These are phyloP conservation scores for Melieria omissa DNA, from an alignment of 2,888 invertebrate species.

Conservation along the genomic window DNA sequence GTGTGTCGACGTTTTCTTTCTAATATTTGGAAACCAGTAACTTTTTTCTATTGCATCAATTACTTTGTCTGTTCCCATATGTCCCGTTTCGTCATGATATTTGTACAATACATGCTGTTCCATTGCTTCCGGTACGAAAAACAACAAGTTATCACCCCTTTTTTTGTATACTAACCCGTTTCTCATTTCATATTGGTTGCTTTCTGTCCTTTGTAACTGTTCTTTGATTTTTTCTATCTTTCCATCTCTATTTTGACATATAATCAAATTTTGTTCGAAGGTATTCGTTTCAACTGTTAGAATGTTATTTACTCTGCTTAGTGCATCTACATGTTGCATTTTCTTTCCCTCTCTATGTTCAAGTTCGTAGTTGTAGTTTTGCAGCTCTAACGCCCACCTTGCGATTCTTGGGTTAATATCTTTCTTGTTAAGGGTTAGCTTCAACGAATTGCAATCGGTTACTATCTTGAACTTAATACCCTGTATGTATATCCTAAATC, in stretches of 20 bases:
- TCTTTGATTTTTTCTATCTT: neutral
- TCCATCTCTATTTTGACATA: conserved; percentile 13
- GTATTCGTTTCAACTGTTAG: conserved; percentile 1
- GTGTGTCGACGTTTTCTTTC: conserved; percentile 12
- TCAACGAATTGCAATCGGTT: too few species aligned
- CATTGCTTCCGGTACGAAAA: conserved; percentile 30
- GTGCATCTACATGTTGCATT: conserved; percentile 36
- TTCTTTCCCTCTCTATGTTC: conserved; percentile 30
- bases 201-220: neutral
- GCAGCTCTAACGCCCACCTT: too few species aligned
- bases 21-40: conserved; percentile 27
- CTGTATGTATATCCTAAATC: too few species aligned
- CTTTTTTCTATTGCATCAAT: conserved; percentile 10
- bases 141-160: conserved; percentile 19
- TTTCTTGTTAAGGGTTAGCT: too few species aligned
- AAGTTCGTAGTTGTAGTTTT: conserved; percentile 29
- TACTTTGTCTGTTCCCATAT: conserved; percentile 25
- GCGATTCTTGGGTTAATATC: too few species aligned
- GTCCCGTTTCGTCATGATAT: conserved; percentile 29
- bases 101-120: conserved; percentile 30
- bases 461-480: too few species aligned
- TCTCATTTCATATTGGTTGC: conserved; percentile 27
- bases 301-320: conserved; percentile 14
- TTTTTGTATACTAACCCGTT: conserved; percentile 31
- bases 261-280: conserved; percentile 11